Conservation (phyloP, 2,888 invertebrate genomes). For the Rhyacophila evoluta region DNA sequence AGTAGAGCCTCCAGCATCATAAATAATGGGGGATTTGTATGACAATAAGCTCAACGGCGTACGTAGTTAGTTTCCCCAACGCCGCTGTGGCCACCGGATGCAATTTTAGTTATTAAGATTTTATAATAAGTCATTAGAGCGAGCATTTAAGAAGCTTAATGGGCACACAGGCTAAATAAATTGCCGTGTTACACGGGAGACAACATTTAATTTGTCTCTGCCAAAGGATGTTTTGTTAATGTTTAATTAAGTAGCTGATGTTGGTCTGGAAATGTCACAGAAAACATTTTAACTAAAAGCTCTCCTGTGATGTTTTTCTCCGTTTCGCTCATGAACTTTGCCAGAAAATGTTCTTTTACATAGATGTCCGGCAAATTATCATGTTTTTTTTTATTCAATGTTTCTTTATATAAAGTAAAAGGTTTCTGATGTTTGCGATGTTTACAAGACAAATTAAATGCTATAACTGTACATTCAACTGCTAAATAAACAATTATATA, state of each 20-base stretch:
- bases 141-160: conserved; percentile 1
- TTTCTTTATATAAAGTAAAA: neutral
- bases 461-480: too few species aligned
- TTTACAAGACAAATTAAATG: too few species aligned
- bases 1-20: conserved; percentile 30
- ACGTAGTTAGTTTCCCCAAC: conserved; percentile 1
- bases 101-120: conserved; percentile 25
- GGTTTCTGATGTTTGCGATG: neutral
- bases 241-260: conserved; percentile 18
- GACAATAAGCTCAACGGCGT: conserved; percentile 39
- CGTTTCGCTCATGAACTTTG: neutral
- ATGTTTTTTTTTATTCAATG: neutral
- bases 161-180: conserved; percentile 7
- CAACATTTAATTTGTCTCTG: conserved; percentile 24
- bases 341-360: conserved; percentile 6
- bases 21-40: conserved; percentile 47
- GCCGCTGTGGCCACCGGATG: neutral
- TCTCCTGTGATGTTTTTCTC: conserved; percentile 13
- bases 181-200: conserved; percentile 14
- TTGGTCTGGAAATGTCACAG: conserved; percentile 1
- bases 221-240: conserved; percentile 14
- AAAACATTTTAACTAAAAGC: conserved; percentile 22
- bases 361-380: neutral
- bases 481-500: too few species aligned
- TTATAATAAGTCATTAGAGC: conserved; percentile 27